phyloP scores from a whole-genome alignment of 2,888 invertebrate species.

The Drosophila koepferae region DNA sequence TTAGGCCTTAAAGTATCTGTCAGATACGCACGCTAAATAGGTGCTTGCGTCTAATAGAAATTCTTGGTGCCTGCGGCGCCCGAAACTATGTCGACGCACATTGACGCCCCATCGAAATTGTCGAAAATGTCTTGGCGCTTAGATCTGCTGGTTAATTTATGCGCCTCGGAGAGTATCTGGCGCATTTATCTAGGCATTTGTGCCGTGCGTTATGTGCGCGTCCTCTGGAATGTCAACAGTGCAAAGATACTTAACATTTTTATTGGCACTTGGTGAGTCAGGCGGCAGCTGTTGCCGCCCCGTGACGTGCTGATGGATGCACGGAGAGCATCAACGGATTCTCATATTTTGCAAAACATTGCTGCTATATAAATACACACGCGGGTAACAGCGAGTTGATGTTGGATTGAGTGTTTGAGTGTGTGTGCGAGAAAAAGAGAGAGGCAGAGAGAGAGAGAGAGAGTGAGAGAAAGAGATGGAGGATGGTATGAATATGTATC shows the following conservation, averaged over 20 bases:
- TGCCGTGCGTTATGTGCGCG: constrained; percentile 44
- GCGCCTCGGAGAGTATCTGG: constrained; percentile 46
- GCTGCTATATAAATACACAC: constrained; percentile 19
- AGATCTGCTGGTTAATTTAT: constrained; percentile 67
- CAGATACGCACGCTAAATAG: constrained; percentile 36
- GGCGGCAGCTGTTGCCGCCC: constrained; percentile 73
- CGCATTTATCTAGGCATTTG: constrained; percentile 64
- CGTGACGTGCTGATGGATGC: constrained; percentile 75
- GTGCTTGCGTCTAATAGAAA: constrained; percentile 38
- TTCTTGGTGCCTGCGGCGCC: constrained; percentile 19
- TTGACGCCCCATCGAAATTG: constrained; percentile 68
- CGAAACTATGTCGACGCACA: constrained; percentile 52
- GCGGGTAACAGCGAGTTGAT: constrained; percentile 4
- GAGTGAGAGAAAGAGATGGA: background rate
- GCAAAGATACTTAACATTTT: constrained; percentile 84
- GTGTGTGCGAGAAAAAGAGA: too few species aligned
- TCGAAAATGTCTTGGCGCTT: constrained; percentile 55
- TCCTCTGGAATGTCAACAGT: constrained; percentile 69
- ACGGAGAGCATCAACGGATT: constrained; percentile 46
- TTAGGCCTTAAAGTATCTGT: constrained; percentile 58
- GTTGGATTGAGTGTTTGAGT: background rate
- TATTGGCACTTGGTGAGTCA: constrained; percentile 81
- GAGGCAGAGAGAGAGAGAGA: background rate
- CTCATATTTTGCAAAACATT: constrained; percentile 61
- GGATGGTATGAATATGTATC: constrained; percentile 55